Evolutionary conservation across 2,113 vertebrate species (phyloP), one percentile per base, ranked within the genome.

Genomic region (Eubucco bourcierii): DNA sequence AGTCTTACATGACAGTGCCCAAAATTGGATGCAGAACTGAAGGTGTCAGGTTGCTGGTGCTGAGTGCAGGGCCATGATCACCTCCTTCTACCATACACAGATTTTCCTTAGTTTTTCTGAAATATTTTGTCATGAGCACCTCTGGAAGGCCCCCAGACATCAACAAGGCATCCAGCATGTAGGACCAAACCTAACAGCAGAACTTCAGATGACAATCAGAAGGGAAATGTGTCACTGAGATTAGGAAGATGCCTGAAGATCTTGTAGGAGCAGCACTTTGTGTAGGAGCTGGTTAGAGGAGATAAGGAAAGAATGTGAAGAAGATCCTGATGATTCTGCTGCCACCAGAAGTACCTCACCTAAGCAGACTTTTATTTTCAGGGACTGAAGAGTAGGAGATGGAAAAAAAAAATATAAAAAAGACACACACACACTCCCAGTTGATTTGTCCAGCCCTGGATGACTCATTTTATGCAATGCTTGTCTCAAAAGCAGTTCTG

Each of bases 121-220:
- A 18, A 46, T 46, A 15, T 46, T 46, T 46, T 44, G 34, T 28
- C 39, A 58, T 0, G 0, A 59, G 39, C 0, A 3, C 6, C 33
- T 46, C 25, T 67, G 66, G 39, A 72, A 80, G 39, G 6, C 6
- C 33, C 47, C 7, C 63, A 88, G 37, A 18, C 41, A 65, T 15
- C n/a, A 47, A 24, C 15, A 34, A 53, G 34, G 13, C n/a, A 53
- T 11, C 29, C 21, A 41, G 34, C 23, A 18, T 3, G 3, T 12
- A 67, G 66, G 65, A 74, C 5, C 0, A 3, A 47, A 56, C 28
- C 6, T 60, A 31, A 8, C 16, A 56, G 31, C 44, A 41, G 25
- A 50, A 11, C 34, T 85, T 44, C 27, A 14, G 34, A 14, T 59
- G 56, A 74, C 63, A 25, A 15, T 44, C 23, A 46, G 50, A 33